These are phyloP conservation scores for Ferdinandea cuprea DNA, from an alignment of 2,888 invertebrate species.

Conservation along the genomic window DNA sequence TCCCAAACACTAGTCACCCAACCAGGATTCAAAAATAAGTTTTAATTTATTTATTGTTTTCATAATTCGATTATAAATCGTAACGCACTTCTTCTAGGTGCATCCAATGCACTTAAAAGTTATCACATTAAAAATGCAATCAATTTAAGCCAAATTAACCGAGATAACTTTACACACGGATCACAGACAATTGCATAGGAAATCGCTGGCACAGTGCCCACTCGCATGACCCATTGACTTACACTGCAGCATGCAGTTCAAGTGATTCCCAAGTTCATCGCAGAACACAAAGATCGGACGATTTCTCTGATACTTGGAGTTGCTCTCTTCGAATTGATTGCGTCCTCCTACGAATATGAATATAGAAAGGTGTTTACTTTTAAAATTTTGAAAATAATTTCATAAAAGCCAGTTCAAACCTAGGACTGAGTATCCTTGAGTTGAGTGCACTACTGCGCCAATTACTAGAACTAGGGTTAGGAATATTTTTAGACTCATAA, in stretches of 20 bases:
- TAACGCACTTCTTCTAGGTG: not conserved
- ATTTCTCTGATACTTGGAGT: slow-evolving; percentile 74
- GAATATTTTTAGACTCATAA: slow-evolving; percentile 40
- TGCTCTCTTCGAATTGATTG: slow-evolving; percentile 75
- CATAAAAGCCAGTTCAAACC: slow-evolving; percentile 19
- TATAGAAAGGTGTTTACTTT: not conserved
- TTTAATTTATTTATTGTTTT: slow-evolving; percentile 17
- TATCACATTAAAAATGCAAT: slow-evolving; percentile 49
- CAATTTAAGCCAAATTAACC: slow-evolving; percentile 33
- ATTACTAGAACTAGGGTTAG: slow-evolving; percentile 34
- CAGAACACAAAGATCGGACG: slow-evolving; percentile 76
- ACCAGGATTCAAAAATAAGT: not conserved
- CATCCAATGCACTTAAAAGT: slow-evolving; percentile 26
- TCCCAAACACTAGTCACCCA: not conserved
- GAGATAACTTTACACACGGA: slow-evolving; percentile 25
- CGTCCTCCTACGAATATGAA: slow-evolving; percentile 75
- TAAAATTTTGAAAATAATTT: not conserved
- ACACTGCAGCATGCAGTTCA: slow-evolving; percentile 77
- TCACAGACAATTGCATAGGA: slow-evolving; percentile 76
- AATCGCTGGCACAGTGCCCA: slow-evolving; percentile 77
- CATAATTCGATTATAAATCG: not conserved
- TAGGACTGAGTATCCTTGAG: slow-evolving; percentile 56
- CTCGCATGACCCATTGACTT: slow-evolving; percentile 76
- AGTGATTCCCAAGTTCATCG: slow-evolving; percentile 77
- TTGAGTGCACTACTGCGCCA: slow-evolving; percentile 10